Evolutionary conservation across 2,113 vertebrate genomes (phyloP), one percentile per base, ranked within the genome.

Genomic region (Macquaria ambigua): DNA sequence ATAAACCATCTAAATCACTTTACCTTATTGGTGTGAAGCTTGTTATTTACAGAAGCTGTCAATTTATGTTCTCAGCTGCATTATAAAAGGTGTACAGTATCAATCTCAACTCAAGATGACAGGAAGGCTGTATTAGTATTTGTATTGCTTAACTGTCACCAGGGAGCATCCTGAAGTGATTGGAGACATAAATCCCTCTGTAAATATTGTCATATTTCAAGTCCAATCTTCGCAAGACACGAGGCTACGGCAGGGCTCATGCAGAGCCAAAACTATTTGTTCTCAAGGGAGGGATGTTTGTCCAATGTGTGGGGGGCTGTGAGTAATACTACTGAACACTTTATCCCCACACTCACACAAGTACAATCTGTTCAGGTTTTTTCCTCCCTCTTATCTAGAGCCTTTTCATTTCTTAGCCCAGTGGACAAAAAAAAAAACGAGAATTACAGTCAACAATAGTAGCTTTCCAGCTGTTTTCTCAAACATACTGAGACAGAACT

Each of bases 301-400:
- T 79, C 12, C 14, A 61, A 10, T 55, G 70, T 73, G 63, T 68
- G 39, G 62, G 21, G 43, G 37, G 21, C 1, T 84, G 82, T 90
- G 85, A 79, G 79, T 73, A 74, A 87, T 77, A 31, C 82, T 43
- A 23, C 62, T 0, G 76, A 83, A 88, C 86, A 81, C 69, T 86
- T 81, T 67, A 90, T 90, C 89, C 86, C 72, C 74, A 67, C 76
- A 79, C 52, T 76, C 81, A 34, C 83, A 74, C 66, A 0, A 69
- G 56, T 23, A 69, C 88, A 87, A 50, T 87, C 85, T 87, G 88
- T 72, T n/a, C 79, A 8, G 23, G 16, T 1, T 46, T 58, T 56
- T 34, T 25, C 3, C 28, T 14, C 5, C 31, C 34, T 46, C 23
- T n/a, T n/a, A n/a, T n/a, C 28, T 4, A 5, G 21, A 74, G 63